These are phyloP conservation scores for Calcarius lapponicus DNA, from an alignment of 2,797 vertebrate genomes.

Conservation along the genomic window DNA sequence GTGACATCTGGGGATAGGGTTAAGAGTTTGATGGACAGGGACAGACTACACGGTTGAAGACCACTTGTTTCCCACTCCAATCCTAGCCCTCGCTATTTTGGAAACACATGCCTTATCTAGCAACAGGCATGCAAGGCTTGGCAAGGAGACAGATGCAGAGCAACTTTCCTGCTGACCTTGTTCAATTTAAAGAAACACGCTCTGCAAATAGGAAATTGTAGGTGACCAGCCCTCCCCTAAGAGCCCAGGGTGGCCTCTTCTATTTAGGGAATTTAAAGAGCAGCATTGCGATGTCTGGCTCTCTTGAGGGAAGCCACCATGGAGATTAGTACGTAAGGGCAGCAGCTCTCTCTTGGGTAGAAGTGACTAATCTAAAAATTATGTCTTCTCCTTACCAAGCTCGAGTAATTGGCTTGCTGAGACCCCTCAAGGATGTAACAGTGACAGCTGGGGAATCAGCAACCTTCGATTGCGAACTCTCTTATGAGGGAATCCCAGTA, in stretches of 20 bases:
- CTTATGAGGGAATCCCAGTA: slow-evolving; percentile 92
- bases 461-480: slow-evolving; percentile 96
- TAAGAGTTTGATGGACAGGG: slow-evolving; percentile 66
- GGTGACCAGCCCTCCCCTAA: slow-evolving; percentile 68
- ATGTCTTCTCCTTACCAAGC: slow-evolving; percentile 90
- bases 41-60: slow-evolving; percentile 74
- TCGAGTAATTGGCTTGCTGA: slow-evolving; percentile 86
- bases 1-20: slow-evolving; percentile 82
- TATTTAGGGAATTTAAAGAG: slow-evolving; percentile 79
- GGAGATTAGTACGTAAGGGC: slow-evolving; percentile 77
- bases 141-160: slow-evolving; percentile 77
- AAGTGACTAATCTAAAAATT: slow-evolving; percentile 80
- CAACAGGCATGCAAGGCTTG: slow-evolving; percentile 79
- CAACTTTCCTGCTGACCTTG: slow-evolving; percentile 81
- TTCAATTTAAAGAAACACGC: slow-evolving; percentile 77
- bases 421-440: slow-evolving; percentile 90
- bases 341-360: slow-evolving; percentile 61
- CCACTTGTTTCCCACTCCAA: slow-evolving; percentile 84
- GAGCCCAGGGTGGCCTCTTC: slow-evolving; percentile 56
- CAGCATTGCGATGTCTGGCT: slow-evolving; percentile 70
- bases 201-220: slow-evolving; percentile 81
- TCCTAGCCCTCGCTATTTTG: slow-evolving; percentile 89
- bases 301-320: slow-evolving; percentile 79
- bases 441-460: slow-evolving; percentile 98
- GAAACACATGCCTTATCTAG: slow-evolving; percentile 90